Conservation (phyloP, 1,140 invertebrate species). For the Drosophila saltans region DNA sequence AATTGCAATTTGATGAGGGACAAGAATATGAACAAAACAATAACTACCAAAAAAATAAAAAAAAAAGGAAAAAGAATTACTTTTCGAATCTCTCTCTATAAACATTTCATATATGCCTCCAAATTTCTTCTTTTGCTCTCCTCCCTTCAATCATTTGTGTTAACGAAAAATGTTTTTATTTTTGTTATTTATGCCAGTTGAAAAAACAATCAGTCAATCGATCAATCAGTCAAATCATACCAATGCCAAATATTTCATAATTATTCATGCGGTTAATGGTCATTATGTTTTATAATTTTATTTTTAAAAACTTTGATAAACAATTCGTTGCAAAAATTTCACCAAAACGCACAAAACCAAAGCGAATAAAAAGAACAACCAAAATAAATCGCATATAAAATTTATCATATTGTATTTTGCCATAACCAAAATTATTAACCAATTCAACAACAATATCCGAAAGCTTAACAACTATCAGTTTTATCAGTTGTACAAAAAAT, state of each 20-base stretch:
- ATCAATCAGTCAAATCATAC: slow-evolving; percentile 64
- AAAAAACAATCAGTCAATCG: slow-evolving; percentile 22
- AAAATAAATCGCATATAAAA: slow-evolving; percentile 60
- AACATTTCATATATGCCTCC: slow-evolving; percentile 25
- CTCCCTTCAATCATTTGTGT: slow-evolving; percentile 62
- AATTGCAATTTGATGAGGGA: not conserved
- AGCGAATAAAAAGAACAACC: not conserved
- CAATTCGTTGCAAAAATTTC: slow-evolving; percentile 60
- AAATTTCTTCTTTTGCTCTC: slow-evolving; percentile 31
- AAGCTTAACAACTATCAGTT: slow-evolving; percentile 57
- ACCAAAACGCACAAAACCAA: slow-evolving; percentile 63
- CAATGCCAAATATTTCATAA: slow-evolving; percentile 57
- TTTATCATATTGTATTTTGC: slow-evolving; percentile 74
- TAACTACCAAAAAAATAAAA: not conserved
- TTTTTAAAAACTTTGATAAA: slow-evolving; percentile 10
- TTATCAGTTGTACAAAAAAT: slow-evolving; percentile 23
- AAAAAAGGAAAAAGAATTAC: slow-evolving; percentile 12
- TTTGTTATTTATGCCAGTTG: slow-evolving; percentile 57
- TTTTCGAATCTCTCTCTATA: not conserved
- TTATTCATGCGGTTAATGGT: slow-evolving; percentile 77
- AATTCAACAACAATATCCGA: slow-evolving; percentile 44
- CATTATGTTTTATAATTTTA: slow-evolving; percentile 54
- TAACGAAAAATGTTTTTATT: slow-evolving; percentile 83
- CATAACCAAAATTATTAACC: slow-evolving; percentile 82
- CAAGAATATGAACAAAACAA: slow-evolving; percentile 6